Base-by-base conservation (phyloP, 1,140 invertebrate genomes). In the Nomia melanderi region DNA sequence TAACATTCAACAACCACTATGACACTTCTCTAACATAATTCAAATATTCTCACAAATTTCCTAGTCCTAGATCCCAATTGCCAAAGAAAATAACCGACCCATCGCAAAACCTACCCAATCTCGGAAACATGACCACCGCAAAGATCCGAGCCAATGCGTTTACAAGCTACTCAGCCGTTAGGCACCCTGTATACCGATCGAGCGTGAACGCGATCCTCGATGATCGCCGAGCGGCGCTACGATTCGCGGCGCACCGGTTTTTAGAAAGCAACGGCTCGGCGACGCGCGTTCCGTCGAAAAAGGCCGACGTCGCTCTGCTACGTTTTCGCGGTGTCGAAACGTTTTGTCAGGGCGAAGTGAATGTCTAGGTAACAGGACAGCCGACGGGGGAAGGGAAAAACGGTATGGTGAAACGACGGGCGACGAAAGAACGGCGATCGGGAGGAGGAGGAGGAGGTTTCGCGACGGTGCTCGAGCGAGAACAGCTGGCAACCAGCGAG, bases 401-500 rank as follows among this genome's bases (percentile, higher is more conserved):
- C 41, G 41, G 41, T 12, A 17, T 44, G 41, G 12, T 12, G 41
- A 44, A 44, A 44, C 41, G n/a, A n/a, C n/a, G n/a, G n/a, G 59
- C 8, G n/a, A 29, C 44, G 59, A 0, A 39, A 39, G 11, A 39
- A 2, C n/a, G n/a, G n/a, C n/a, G 36, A 39, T 2, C 2, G 39
- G 14, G 41, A 0, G 14, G 3, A 14, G 41, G 41, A n/a, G 17
- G 20, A 7, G 54, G 54, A 66, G 73, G 53, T 77, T 70, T 59
- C 65, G 33, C 47, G 53, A 33, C 12, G 25, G 36, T 69, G 36
- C 50, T 54, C 54, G 44, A 77, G 3, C 66, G 50, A n/a, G n/a
- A 86, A 85, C 84, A 86, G 84, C 80, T 86, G 84, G 84, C 80
- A 80, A 78, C 71, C 84, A 84, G 80, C 50, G 63, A 80, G 77